Percentiles rank a stretch among this genome's conserved stretches.
Evolutionary conservation across 53 echinoderm and acorn worm species (phyloP).

Genomic region (Zoroaster sp.): DNA sequence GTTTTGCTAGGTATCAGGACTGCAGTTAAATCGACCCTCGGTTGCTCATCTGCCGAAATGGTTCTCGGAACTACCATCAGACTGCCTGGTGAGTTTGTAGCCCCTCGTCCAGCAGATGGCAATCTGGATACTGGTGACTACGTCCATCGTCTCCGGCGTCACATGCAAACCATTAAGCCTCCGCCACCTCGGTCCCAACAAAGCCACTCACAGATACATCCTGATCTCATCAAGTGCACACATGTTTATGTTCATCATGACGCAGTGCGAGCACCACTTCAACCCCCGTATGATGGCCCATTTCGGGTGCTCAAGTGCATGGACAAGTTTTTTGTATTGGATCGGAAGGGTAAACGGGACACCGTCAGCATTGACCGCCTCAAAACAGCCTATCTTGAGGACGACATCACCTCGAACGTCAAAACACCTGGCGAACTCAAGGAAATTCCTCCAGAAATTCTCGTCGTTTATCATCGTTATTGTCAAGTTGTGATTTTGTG

Average conservation of each 20-base stretch:
- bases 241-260: slow-evolving; percentile 67
- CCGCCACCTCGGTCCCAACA: slow-evolving; percentile 16
- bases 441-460: too few species aligned
- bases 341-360: not conserved
- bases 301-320: slow-evolving; percentile 38
- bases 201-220: not conserved
- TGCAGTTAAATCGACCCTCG: slow-evolving; percentile 42
- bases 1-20: slow-evolving; percentile 23
- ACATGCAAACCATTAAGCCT: slow-evolving; percentile 41
- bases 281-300: slow-evolving; percentile 66
- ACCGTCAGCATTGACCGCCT: slow-evolving; percentile 28
- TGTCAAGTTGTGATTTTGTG: too few species aligned
- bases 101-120: not conserved
- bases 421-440: not conserved
- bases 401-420: not conserved
- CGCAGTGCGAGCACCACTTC: slow-evolving; percentile 48
- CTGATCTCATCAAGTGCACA: slow-evolving; percentile 25
- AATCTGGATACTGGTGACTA: slow-evolving; percentile 32
- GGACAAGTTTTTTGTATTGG: slow-evolving; percentile 9
- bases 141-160: slow-evolving; percentile 42
- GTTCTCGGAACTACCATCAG: slow-evolving; percentile 62
- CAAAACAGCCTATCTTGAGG: slow-evolving; percentile 12
- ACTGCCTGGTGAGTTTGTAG: slow-evolving; percentile 63
- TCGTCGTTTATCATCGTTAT: too few species aligned
- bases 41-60: slow-evolving; percentile 55